A percentile compares a stretch with the other conserved stretches of the same genome.
Conservation (phyloP, 2,888 invertebrate species). For the Acanthosoma haemorrhoidale region DNA sequence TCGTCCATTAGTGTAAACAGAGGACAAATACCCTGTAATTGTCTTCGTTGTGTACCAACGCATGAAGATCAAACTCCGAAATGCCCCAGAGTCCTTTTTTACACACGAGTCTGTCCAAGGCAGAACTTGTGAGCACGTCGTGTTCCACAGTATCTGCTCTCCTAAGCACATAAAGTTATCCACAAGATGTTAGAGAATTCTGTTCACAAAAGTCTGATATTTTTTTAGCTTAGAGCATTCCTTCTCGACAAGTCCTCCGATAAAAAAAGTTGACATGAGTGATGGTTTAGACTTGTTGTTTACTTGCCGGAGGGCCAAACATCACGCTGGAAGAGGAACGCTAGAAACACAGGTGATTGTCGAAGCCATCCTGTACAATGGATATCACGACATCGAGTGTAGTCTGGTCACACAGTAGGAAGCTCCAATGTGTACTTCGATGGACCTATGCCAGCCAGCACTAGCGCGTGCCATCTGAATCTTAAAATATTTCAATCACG, state of each 20-base stretch:
- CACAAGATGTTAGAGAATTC: no score
- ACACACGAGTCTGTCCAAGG: no score
- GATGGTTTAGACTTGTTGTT: neutral
- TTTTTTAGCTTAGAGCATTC: no score
- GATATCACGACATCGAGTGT: neutral
- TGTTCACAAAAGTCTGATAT: no score
- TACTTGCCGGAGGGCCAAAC: neutral
- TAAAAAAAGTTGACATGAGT: neutral
- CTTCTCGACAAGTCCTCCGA: neutral
- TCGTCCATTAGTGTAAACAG: no score
- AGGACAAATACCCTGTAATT: no score
- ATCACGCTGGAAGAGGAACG: neutral
- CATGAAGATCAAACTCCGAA: no score
- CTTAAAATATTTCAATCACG: neutral
- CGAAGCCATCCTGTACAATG: neutral
- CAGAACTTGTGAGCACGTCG: no score
- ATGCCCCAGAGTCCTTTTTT: no score
- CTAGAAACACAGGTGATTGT: neutral
- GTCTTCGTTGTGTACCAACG: no score
- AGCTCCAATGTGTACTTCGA: neutral
- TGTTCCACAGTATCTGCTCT: no score
- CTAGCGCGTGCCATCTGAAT: neutral
- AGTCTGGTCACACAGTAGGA: neutral
- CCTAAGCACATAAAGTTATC: no score
- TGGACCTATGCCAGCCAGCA: neutral